A percentile compares a stretch with the other conserved stretches of the same genome.
phyloP scores from a whole-genome alignment of 2,113 vertebrate species.

The Leptosomus discolor region DNA sequence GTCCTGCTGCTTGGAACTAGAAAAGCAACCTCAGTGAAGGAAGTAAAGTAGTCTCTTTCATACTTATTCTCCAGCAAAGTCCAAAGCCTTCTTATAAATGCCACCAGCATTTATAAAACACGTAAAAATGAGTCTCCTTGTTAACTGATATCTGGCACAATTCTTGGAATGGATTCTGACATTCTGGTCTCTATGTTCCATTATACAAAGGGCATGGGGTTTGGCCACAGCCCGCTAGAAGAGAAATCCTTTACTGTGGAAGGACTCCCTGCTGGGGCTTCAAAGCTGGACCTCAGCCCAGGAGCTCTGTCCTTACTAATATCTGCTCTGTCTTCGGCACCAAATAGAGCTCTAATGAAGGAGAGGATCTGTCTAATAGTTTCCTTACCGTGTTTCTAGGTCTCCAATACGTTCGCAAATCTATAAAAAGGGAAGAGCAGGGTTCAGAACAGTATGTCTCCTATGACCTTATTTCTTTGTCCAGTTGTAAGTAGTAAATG shows the following conservation, averaged over 20 bases:
- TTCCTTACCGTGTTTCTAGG: neutral
- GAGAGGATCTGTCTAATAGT: neutral
- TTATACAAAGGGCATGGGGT: neutral
- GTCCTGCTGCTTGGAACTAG: neutral
- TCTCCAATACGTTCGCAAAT: neutral
- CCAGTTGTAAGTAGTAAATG: neutral
- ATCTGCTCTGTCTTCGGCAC: neutral
- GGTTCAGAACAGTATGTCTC: neutral
- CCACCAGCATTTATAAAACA: slow-evolving; percentile 6
- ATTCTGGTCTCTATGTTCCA: slow-evolving; percentile 18
- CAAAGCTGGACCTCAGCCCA: slow-evolving; percentile 34
- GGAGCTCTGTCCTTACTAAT: neutral
- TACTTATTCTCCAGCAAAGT: neutral
- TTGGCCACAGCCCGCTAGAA: neutral
- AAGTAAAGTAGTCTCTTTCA: slow-evolving; percentile 1
- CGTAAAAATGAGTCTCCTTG: slow-evolving; percentile 19
- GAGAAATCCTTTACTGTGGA: neutral
- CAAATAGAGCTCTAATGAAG: neutral
- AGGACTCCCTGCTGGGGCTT: slow-evolving; percentile 31
- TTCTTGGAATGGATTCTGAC: neutral
- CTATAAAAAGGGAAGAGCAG: neutral
- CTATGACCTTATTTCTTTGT: neutral
- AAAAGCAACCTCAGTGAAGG: neutral
- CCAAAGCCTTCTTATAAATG: neutral
- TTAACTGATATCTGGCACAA: slow-evolving; percentile 7